Evolutionary conservation across 2,113 vertebrate species (phyloP).

Genomic region (Hydropotes inermis): DNA sequence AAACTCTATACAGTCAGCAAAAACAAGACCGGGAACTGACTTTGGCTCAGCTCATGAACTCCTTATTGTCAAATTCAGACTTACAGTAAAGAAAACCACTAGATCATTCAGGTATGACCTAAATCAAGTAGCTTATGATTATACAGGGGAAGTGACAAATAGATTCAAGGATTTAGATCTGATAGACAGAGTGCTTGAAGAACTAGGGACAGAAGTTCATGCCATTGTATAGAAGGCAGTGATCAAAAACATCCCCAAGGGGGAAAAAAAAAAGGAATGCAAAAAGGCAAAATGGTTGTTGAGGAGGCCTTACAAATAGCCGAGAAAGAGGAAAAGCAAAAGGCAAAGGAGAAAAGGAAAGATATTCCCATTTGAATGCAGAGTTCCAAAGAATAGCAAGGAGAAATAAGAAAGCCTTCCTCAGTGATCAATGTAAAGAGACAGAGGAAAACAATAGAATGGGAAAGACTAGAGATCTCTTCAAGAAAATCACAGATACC

Average conservation of each 20-base stretch:
- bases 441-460: too few species aligned
- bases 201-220: not conserved
- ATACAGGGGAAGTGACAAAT: not conserved
- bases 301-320: too few species aligned
- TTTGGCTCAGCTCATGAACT: not conserved
- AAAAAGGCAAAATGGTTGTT: too few species aligned
- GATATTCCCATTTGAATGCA: too few species aligned
- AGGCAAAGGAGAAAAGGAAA: too few species aligned
- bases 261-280: too few species aligned
- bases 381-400: too few species aligned
- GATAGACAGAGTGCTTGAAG: not conserved
- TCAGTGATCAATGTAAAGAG: too few species aligned
- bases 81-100: not conserved
- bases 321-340: too few species aligned
- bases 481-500: not conserved
- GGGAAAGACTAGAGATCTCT: not conserved
- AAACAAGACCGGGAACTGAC: not conserved
- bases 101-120: not conserved
- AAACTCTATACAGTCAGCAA: not conserved
- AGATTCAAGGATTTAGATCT: not conserved
- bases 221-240: not conserved
- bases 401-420: too few species aligned
- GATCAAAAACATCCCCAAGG: too few species aligned
- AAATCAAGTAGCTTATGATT: not conserved
- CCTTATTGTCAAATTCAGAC: not conserved